A percentile compares a stretch with the other conserved stretches of the same genome.
phyloP scores from a whole-genome alignment of 2,888 invertebrate genomes.

The Ornithoptera priamus region DNA sequence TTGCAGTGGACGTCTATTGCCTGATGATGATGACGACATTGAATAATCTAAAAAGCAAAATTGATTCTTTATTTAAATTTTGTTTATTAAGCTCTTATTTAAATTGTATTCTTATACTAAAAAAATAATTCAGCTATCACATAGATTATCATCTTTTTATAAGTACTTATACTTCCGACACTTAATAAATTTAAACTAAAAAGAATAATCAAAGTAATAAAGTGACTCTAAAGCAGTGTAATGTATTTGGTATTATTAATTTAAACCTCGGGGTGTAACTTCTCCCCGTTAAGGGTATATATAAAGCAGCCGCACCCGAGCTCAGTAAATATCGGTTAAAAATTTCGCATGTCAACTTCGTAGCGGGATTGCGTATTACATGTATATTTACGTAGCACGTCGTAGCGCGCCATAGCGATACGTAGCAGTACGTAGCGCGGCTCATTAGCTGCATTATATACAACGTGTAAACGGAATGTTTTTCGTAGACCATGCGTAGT shows the following conservation, averaged over 20 bases:
- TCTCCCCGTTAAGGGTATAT: conserved; percentile 14
- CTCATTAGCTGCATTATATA: conserved; percentile 13
- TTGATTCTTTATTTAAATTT: no score
- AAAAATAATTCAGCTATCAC: no score
- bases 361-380: conserved; percentile 10
- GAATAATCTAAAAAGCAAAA: no score
- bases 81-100: no score
- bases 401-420: conserved; percentile 20
- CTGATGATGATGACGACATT: neutral
- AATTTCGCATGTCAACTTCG: conserved; percentile 25
- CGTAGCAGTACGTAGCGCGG: neutral
- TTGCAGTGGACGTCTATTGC: neutral
- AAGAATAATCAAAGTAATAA: conserved; percentile 10
- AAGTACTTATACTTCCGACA: no score
- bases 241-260: conserved; percentile 23
- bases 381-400: neutral
- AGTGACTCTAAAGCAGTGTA: conserved; percentile 8
- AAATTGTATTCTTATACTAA: no score
- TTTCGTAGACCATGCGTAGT: conserved; percentile 7
- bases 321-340: conserved; percentile 17
- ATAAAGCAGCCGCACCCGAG: conserved; percentile 1
- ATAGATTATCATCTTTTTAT: no score
- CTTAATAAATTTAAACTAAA: conserved; percentile 4
- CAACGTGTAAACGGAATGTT: neutral
- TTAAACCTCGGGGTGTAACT: conserved; percentile 16